Percentiles rank a stretch among this genome's conserved stretches.
Evolutionary conservation across 2,888 invertebrate species (phyloP).

Genomic region (Cheilosia variabilis): DNA sequence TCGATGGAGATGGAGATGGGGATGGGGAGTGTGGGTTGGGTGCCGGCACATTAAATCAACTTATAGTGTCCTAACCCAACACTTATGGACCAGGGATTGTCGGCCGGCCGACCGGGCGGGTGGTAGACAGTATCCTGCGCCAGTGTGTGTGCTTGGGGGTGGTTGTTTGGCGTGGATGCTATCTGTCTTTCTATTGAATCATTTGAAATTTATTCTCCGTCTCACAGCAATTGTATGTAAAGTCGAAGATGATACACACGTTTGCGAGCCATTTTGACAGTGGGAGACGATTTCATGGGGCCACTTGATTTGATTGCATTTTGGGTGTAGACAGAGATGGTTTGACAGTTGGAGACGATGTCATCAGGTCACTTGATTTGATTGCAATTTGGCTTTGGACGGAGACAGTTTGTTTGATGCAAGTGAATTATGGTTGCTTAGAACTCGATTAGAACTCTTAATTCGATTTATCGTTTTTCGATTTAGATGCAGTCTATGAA

Average conservation of each 20-base stretch:
- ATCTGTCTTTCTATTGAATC: constrained; percentile 74
- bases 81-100: constrained; percentile 69
- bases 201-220: constrained; percentile 67
- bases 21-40: constrained; percentile 34
- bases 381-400: not conserved
- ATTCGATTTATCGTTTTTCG: too few relatives aligned
- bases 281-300: constrained; percentile 9
- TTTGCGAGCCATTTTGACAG: constrained; percentile 1
- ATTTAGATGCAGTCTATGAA: too few relatives aligned
- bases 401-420: not conserved
- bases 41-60: constrained; percentile 72
- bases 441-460: too few relatives aligned
- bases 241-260: constrained; percentile 49
- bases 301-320: not conserved
- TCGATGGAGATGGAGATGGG: not conserved
- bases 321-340: too few relatives aligned
- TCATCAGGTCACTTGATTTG: constrained; percentile 6
- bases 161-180: constrained; percentile 52
- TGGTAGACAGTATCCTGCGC: constrained; percentile 8
- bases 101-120: constrained; percentile 1
- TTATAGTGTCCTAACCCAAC: constrained; percentile 75
- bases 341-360: constrained; percentile 15
- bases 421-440: too few relatives aligned
- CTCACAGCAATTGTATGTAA: constrained; percentile 49
- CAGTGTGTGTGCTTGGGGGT: constrained; percentile 39